Evolutionary conservation across 2,113 vertebrate species (phyloP), one percentile per base, ranked within the genome.

Genomic region (Oryzias celebensis): DNA sequence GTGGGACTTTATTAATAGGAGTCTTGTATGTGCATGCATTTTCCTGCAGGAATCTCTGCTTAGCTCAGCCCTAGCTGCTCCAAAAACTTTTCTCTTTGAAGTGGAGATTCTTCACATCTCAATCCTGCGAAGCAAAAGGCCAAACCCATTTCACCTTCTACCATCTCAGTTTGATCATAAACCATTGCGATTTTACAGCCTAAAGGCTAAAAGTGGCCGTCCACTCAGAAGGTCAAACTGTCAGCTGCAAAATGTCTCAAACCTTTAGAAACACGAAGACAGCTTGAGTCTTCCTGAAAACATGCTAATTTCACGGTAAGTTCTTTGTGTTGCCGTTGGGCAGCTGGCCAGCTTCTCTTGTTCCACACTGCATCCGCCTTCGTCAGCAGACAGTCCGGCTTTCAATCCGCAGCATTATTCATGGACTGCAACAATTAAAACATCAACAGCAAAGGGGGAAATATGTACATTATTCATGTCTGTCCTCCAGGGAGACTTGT

Each of bases 381-480:
- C 55, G 71, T 6, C 13, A 49, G 45, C 46, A 26, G 60, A 26
- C 43, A 62, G 52, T 71, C 82, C 80, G 24, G 47, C 72, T 60
- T 47, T 56, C 59, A 75, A 54, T 67, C 42, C 48, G 41, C 48
- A 60, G 66, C 65, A 83, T 84, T 76, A 88, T 83, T 81, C 78
- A 86, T 83, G 57, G 64, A 53, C 61, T 47, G 36, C 65, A 84
- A 85, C 85, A 84, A 87, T 89, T 82, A 88, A 84, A 90, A 80
- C 87, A 87, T 89, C 83, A 90, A 86, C 82, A 84, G 13, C 22
- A 36, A 53, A 67, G 46, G 58, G 49, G 22, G 4, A 45, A 78
- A 79, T 78, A 77, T 72, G 75, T 83, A 68, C 85, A 90, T 89
- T 83, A 88, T 89, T 90, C 77, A 89, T 88, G 56, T 66, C 61